Conservation (phyloP, 1,140 invertebrate genomes). For the Hycleus phaleratus region DNA sequence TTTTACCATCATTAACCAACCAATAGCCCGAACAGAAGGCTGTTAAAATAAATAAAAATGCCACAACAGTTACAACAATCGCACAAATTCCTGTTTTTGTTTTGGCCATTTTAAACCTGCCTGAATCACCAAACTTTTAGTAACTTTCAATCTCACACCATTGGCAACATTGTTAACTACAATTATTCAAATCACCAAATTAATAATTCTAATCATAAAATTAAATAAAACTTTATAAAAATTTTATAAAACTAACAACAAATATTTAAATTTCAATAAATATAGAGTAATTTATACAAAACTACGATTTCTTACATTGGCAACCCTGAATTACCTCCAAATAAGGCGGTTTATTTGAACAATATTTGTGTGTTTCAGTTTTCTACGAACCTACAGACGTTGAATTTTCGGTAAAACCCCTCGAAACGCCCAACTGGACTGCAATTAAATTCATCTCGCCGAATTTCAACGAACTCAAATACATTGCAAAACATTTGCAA, state of each 20-base stretch:
- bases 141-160: no score
- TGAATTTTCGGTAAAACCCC: constrained; percentile 50
- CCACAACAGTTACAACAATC: constrained; percentile 54
- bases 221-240: no score
- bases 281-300: neutral
- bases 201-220: no score
- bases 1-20: constrained; percentile 78
- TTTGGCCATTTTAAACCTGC: constrained; percentile 44
- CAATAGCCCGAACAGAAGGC: constrained; percentile 90
- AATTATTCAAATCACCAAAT: neutral
- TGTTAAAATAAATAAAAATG: constrained; percentile 70
- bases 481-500: constrained; percentile 43
- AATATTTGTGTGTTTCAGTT: constrained; percentile 43
- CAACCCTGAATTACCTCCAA: neutral
- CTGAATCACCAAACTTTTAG: no score
- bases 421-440: constrained; percentile 40
- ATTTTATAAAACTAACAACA: neutral
- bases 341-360: neutral
- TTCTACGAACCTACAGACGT: constrained; percentile 65
- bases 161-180: no score
- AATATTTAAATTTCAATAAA: neutral
- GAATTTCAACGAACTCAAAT: constrained; percentile 60
- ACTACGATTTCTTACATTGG: neutral
- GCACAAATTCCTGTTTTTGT: constrained; percentile 64
- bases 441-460: constrained; percentile 58